Evolutionary conservation across 2,888 invertebrate species (phyloP), one percentile per base, ranked within the genome.

Genomic region (Epirrita christyi): DNA sequence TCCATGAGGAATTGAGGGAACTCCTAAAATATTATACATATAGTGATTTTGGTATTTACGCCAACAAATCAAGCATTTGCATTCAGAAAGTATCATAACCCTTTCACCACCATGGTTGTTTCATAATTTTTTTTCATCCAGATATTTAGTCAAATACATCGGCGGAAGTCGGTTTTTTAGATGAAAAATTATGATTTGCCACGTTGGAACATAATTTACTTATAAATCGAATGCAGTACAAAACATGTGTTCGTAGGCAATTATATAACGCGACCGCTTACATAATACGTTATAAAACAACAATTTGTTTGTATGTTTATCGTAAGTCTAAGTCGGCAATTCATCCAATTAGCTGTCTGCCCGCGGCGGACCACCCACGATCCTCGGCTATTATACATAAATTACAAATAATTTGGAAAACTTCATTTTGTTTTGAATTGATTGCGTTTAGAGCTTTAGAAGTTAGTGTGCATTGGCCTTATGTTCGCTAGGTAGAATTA

Each of bases 351-450:
- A 92, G 85, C 77, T 78, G 80, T 74, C 78, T 71, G 80, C 73
- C 73, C 69, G 70, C 70, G 67, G 71, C 71, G 67, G 79, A 73
- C 92, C 92, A 91, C 92, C 91, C 91, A 91, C 85, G 78, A 75
- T 65, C 85, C 68, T 68, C 64, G 70, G 81, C 89, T 87, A 89
- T 91, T 90, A 89, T 83, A 87, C 82, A 85, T 86, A 87, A 89
- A 91, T 91, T 89, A 88, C 88, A 86, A 88, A 85, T 88, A 88
- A 90, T 90, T 90, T 86, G 85, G 84, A 85, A 76, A 82, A 82
- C 78, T 85, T 80, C 80, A 79, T 81, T 81, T 76, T 76, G 75
- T 73, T 74, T 64, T 65, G 73, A 74, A 71, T 76, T 79, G 80
- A 82, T 84, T 83, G 80, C 77, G 71, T 76, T 72, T 68, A 66